A percentile compares a stretch with the other conserved stretches of the same genome.
Evolutionary conservation across 92 coral and sea anemone genomes (phyloP).

Genomic region (Epizoanthus scotinus): DNA sequence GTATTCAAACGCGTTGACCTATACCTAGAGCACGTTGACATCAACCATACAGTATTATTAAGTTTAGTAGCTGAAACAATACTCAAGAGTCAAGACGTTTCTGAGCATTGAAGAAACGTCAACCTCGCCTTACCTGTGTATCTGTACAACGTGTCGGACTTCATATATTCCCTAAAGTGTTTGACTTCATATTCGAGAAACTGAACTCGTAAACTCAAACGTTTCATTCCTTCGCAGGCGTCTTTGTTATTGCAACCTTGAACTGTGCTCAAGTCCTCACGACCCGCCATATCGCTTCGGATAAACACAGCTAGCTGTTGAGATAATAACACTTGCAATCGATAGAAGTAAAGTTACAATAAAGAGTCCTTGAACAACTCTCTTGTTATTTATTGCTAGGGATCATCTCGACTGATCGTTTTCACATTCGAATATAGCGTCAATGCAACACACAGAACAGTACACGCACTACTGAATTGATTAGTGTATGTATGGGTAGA

Average conservation of each 20-base stretch:
- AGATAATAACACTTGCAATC: neutral
- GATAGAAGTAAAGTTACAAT: neutral
- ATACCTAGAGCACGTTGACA: too few relatives aligned
- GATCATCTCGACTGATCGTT: neutral
- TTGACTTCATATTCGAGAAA: neutral
- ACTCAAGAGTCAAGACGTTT: too few relatives aligned
- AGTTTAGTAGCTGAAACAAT: too few relatives aligned
- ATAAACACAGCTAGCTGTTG: neutral
- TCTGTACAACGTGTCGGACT: neutral
- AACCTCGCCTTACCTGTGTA: neutral
- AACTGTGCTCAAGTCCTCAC: neutral
- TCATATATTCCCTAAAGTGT: neutral
- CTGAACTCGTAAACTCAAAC: neutral
- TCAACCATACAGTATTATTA: too few relatives aligned
- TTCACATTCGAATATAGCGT: too few relatives aligned
- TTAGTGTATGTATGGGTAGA: too few relatives aligned
- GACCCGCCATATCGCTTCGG: neutral
- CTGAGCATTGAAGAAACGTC: too few relatives aligned
- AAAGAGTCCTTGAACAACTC: neutral
- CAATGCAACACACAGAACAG: too few relatives aligned
- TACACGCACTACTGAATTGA: too few relatives aligned
- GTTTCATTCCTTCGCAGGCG: neutral
- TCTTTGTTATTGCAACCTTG: neutral
- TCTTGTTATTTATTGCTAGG: neutral
- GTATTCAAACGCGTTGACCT: too few relatives aligned